Conservation (phyloP, 1,140 invertebrate genomes). For the Drosophila bocqueti region DNA sequence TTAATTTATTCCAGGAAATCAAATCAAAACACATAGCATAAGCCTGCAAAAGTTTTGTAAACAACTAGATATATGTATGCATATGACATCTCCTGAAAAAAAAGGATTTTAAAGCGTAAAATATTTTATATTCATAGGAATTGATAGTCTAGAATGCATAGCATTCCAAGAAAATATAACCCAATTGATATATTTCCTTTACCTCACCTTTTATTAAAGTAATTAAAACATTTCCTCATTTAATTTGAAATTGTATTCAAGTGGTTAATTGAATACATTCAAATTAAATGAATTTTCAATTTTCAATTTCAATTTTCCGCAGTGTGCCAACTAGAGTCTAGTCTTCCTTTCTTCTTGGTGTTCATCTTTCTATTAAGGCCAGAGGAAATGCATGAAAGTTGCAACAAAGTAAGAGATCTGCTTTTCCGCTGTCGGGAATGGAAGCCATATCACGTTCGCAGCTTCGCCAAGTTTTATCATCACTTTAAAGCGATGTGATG, state of each 20-base stretch:
- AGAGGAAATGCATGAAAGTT: slow-evolving; percentile 45
- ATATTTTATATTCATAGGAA: not conserved
- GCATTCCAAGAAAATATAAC: not conserved
- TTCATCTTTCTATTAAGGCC: slow-evolving; percentile 1
- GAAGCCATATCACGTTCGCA: slow-evolving; percentile 26
- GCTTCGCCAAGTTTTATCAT: slow-evolving; percentile 35
- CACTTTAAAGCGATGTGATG: slow-evolving; percentile 32
- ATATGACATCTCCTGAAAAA: too few species aligned
- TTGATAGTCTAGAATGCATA: not conserved
- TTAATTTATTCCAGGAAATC: not conserved
- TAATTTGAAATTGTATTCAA: not conserved
- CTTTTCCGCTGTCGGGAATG: not conserved
- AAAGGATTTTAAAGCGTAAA: too few species aligned
- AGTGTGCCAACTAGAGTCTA: slow-evolving; percentile 24
- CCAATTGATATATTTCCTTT: not conserved
- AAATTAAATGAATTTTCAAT: too few species aligned
- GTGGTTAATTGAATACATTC: too few species aligned
- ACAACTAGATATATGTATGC: not conserved
- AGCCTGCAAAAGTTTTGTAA: not conserved
- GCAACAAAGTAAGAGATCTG: slow-evolving; percentile 48
- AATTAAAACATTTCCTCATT: not conserved
- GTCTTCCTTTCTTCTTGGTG: not conserved
- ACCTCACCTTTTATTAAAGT: not conserved
- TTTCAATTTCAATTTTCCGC: too few species aligned
- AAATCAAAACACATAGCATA: not conserved